These are phyloP conservation scores for Spisula solida DNA, from an alignment of 2,888 invertebrate species.

Conservation along the genomic window DNA sequence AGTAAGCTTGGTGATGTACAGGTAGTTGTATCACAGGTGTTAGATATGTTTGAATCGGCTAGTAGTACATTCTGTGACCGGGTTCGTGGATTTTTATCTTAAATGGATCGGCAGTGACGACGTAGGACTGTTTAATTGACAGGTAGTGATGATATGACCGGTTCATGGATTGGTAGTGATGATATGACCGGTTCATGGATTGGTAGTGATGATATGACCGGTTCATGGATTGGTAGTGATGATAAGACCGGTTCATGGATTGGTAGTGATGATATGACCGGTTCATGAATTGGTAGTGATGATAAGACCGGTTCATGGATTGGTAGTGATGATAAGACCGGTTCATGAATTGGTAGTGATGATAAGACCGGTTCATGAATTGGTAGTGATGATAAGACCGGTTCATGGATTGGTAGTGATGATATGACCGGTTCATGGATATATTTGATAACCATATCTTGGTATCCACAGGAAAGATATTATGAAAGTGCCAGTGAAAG, in stretches of 20 bases:
- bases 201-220: background rate
- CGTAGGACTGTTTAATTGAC: no score
- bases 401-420: background rate
- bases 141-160: no score
- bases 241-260: background rate
- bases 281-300: background rate
- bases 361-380: background rate
- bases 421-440: background rate
- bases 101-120: no score
- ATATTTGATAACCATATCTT: no score
- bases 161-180: no score
- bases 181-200: no score
- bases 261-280: background rate
- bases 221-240: background rate
- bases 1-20: background rate
- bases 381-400: background rate
- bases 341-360: background rate
- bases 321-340: background rate
- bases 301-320: background rate
- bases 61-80: no score
- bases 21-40: no score
- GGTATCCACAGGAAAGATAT: background rate
- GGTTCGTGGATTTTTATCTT: no score
- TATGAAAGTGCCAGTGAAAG: constrained; percentile 12
- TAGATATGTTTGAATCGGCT: no score